These are phyloP conservation scores for Tuta absoluta DNA, from an alignment of 2,888 invertebrate genomes.

Conservation along the genomic window DNA sequence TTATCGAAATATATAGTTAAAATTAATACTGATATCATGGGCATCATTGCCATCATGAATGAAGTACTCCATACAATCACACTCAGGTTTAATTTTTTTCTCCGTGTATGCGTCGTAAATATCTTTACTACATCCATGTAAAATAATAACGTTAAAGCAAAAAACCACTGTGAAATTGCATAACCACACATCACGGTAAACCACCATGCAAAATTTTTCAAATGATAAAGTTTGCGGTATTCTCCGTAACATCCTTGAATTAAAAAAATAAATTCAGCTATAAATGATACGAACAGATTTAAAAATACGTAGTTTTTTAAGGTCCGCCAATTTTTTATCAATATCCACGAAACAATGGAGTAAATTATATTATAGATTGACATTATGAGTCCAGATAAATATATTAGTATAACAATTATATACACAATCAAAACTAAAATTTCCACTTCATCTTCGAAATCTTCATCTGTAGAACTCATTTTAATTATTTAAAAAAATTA, in stretches of 20 bases:
- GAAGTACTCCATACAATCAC: not conserved
- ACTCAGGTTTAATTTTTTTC: not conserved
- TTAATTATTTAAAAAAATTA: too few species aligned
- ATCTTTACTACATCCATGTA: conserved; percentile 15
- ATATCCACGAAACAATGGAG: conserved; percentile 12
- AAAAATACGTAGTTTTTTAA: conserved; percentile 2
- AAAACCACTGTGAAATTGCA: not conserved
- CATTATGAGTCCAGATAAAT: not conserved
- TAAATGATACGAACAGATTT: not conserved
- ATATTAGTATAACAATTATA: not conserved
- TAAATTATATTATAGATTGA: not conserved
- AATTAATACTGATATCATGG: not conserved
- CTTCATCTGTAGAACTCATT: not conserved
- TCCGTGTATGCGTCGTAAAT: not conserved
- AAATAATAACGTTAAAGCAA: not conserved
- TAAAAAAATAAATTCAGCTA: not conserved
- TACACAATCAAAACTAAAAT: not conserved
- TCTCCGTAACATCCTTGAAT: too few species aligned
- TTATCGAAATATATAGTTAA: not conserved
- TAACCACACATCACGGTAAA: not conserved
- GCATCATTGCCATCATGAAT: not conserved
- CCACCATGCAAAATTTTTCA: too few species aligned
- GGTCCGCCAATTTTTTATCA: not conserved
- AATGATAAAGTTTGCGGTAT: too few species aligned
- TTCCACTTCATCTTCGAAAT: not conserved